Conservation (phyloP, 2,888 invertebrate genomes). For the Steinernema scapterisci region DNA sequence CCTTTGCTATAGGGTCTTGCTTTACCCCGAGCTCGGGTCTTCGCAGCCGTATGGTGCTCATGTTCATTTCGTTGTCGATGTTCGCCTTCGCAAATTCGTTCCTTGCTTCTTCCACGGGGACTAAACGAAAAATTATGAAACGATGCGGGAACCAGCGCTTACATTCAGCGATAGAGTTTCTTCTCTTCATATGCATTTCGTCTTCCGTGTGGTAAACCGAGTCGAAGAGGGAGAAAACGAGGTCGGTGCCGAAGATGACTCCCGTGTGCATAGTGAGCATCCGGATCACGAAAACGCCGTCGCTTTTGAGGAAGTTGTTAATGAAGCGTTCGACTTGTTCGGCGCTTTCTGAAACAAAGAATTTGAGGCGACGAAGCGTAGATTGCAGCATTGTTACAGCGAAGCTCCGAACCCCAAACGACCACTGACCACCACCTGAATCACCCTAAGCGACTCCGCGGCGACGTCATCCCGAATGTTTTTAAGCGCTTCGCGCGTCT, state of each 20-base stretch:
- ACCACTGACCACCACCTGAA: too few relatives aligned
- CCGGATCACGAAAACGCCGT: conserved; percentile 66
- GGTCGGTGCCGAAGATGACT: conserved; percentile 66
- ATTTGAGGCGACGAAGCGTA: too few relatives aligned
- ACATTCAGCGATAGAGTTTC: conserved; percentile 52
- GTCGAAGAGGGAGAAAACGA: conserved; percentile 62
- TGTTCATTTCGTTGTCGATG: not conserved
- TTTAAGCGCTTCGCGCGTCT: too few relatives aligned
- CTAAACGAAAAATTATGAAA: not conserved
- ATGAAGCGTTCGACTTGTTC: conserved; percentile 61
- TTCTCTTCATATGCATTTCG: conserved; percentile 47
- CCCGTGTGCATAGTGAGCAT: conserved; percentile 66
- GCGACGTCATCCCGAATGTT: too few relatives aligned
- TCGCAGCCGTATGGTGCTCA: not conserved
- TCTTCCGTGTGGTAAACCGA: conserved; percentile 56
- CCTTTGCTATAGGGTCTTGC: not conserved
- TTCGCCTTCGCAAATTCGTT: conserved; percentile 10
- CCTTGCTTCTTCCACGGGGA: not conserved
- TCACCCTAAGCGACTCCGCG: too few relatives aligned
- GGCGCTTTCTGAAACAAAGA: conserved; percentile 41
- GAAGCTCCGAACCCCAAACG: too few relatives aligned
- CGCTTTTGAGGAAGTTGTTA: conserved; percentile 58
- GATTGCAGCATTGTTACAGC: too few relatives aligned
- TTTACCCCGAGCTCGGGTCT: not conserved
- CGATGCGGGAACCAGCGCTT: too few relatives aligned